These are phyloP conservation scores for Agelaius phoeniceus DNA, from an alignment of 2,113 vertebrate species.

Conservation along the genomic window DNA sequence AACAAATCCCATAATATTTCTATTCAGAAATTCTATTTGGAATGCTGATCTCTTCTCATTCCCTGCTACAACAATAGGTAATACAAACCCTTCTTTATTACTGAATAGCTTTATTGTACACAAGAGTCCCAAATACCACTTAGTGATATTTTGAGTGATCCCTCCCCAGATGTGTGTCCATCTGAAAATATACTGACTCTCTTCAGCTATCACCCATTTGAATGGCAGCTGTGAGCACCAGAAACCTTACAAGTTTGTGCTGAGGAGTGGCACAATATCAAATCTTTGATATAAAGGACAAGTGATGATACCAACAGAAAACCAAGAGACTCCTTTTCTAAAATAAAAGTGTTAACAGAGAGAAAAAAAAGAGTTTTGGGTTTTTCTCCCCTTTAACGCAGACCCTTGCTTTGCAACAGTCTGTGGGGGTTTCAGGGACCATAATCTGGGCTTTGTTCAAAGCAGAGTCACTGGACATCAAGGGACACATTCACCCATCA, in stretches of 20 bases:
- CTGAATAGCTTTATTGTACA: background rate
- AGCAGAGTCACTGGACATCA: background rate
- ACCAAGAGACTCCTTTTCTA: background rate
- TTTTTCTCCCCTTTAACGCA: background rate
- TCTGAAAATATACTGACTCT: background rate
- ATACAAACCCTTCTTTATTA: background rate
- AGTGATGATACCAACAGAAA: background rate
- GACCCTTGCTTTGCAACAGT: background rate
- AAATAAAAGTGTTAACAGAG: background rate
- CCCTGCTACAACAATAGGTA: background rate
- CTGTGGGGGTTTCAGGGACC: background rate
- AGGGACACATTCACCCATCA: background rate
- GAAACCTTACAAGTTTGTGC: background rate
- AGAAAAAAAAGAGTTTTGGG: background rate
- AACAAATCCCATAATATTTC: background rate
- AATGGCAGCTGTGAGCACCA: constrained; percentile 17
- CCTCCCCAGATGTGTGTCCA: background rate
- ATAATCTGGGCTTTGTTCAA: background rate
- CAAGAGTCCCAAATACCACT: background rate
- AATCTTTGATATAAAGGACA: background rate
- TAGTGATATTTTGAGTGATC: background rate
- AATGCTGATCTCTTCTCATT: background rate
- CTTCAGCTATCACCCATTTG: constrained; percentile 5
- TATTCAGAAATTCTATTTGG: background rate
- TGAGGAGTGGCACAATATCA: background rate